These are phyloP conservation scores for Cavia aperea DNA, from an alignment of 2,113 vertebrate genomes.

Conservation along the genomic window DNA sequence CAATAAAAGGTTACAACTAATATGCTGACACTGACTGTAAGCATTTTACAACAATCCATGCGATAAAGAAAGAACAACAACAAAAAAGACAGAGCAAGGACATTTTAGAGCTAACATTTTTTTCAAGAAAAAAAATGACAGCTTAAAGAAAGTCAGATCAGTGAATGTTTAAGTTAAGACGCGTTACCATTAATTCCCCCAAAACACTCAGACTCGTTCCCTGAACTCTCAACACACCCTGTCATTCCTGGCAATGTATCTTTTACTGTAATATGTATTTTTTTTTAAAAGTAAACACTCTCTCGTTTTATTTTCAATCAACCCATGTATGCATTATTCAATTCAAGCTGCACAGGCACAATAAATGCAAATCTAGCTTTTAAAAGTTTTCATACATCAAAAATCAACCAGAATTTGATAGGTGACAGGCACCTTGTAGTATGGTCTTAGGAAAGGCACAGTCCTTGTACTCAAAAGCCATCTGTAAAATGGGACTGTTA, in stretches of 20 bases:
- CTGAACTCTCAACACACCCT: background rate
- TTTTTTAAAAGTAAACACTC: background rate
- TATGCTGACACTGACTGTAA: conserved; percentile 72
- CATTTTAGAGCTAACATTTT: conserved; percentile 50
- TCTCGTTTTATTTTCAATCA: background rate
- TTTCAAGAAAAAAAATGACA: conserved; percentile 46
- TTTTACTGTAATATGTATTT: background rate
- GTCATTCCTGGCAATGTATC: background rate
- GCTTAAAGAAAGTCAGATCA: conserved; percentile 10
- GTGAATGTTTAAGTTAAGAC: background rate
- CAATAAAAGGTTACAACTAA: conserved; percentile 79
- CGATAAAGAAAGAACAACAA: conserved; percentile 53
- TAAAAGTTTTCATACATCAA: conserved; percentile 14
- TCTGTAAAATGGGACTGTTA: background rate
- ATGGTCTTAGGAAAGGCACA: background rate
- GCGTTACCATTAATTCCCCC: background rate
- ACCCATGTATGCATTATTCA: background rate
- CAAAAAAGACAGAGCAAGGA: conserved; percentile 54
- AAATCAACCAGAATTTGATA: background rate
- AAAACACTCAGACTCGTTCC: background rate
- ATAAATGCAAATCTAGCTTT: conserved; percentile 1
- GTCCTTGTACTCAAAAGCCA: background rate
- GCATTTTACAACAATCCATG: conserved; percentile 72
- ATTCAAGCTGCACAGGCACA: background rate
- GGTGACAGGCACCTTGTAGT: background rate